Percentiles rank a stretch among this genome's conserved stretches.
phyloP scores from a whole-genome alignment of 2,113 vertebrate genomes.

The Asarcornis scutulata region DNA sequence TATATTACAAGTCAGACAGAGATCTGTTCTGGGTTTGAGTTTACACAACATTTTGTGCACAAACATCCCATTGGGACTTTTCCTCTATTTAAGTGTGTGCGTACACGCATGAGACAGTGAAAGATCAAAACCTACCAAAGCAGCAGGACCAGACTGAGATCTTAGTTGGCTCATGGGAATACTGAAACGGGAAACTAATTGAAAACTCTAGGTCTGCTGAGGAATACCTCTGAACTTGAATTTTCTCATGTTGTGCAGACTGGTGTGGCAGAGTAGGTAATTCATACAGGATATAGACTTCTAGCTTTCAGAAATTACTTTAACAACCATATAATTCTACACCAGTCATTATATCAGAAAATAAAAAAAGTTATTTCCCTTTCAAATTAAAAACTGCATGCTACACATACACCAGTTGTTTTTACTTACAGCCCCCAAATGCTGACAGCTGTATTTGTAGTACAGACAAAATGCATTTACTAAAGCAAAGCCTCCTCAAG shows the following conservation, averaged over 20 bases:
- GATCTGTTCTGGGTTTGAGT: neutral
- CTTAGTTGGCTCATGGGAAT: neutral
- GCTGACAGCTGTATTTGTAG: neutral
- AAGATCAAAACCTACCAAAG: constrained; percentile 6
- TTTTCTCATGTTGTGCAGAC: neutral
- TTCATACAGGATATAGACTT: neutral
- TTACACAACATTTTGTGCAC: neutral
- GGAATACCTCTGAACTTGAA: neutral
- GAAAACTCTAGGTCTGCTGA: neutral
- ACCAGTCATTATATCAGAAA: neutral
- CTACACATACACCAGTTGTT: neutral
- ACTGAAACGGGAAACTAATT: neutral
- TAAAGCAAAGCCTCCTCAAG: neutral
- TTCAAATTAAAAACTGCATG: neutral
- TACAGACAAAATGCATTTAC: neutral
- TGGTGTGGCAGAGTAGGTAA: neutral
- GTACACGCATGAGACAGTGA: neutral
- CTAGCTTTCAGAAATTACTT: neutral
- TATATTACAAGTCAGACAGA: neutral
- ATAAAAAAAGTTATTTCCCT: neutral
- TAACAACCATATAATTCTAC: neutral
- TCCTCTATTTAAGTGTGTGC: neutral
- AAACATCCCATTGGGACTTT: neutral
- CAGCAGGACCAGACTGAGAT: neutral
- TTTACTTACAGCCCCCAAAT: neutral